phyloP scores from a whole-genome alignment of 2,888 invertebrate genomes.

The Congeria kusceri region DNA sequence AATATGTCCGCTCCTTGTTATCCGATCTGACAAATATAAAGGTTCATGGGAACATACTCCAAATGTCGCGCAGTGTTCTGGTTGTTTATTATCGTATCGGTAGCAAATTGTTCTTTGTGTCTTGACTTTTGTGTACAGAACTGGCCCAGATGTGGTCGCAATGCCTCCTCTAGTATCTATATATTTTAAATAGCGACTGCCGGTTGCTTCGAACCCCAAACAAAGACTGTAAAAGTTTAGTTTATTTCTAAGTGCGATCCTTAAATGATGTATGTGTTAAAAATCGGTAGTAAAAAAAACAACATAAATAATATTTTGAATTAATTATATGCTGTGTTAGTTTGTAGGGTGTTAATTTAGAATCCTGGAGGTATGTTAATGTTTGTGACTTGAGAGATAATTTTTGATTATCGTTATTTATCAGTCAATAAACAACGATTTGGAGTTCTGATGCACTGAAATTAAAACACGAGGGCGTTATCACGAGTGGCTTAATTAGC shows the following conservation, averaged over 20 bases:
- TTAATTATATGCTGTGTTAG: too few species aligned
- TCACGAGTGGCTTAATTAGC: too few species aligned
- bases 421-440: too few species aligned
- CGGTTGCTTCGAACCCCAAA: constrained; percentile 13
- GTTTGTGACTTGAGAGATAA: too few species aligned
- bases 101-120: constrained; percentile 13
- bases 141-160: not conserved
- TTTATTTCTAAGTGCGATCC: not conserved
- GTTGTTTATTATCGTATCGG: constrained; percentile 10
- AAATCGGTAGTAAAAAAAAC: too few species aligned
- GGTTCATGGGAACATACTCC: constrained; percentile 12
- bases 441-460: too few species aligned
- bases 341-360: too few species aligned
- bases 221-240: constrained; percentile 7
- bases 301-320: too few species aligned
- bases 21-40: not conserved
- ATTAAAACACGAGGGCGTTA: too few species aligned
- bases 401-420: too few species aligned
- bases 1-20: constrained; percentile 1
- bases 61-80: constrained; percentile 8
- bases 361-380: too few species aligned
- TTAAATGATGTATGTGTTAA: too few species aligned
- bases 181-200: constrained; percentile 20
- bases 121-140: not conserved
- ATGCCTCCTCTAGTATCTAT: not conserved